Base-by-base conservation (phyloP, 2,797 vertebrate species). In the Halcyon chelicuti region DNA sequence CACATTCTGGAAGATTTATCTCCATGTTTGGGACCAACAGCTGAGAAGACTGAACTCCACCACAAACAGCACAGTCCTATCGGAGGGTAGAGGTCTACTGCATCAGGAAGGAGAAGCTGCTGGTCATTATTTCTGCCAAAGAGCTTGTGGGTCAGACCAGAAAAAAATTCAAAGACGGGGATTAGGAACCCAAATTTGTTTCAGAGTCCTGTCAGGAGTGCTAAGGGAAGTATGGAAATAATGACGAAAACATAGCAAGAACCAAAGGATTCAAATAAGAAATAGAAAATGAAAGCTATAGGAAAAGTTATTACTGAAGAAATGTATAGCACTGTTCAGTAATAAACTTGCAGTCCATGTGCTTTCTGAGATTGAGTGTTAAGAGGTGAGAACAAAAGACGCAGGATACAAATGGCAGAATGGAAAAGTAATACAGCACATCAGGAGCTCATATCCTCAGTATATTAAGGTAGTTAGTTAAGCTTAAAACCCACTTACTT, bases 31-130 rank as follows among this genome's bases (percentile, higher is more conserved):
- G 25, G n/a, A 73, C 25, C 1, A 3, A 19, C 28, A 81, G 8
- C n/a, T 70, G 25, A 81, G 54, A 68, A 76, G n/a, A 42, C 3
- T 37, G 40, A 78, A 15, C 33, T 61, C 40, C 0, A 0, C 33
- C 18, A 75, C 33, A 75, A 55, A 46, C 3, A 63, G 5, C 28
- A 42, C 0, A 0, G 13, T 77, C 12, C 14, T 11, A 7, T 33
- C 28, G 21, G 23, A 37, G 15, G 4, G 13, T 9, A 82, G 20
- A 78, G 15, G 7, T 70, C 20, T 74, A 15, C 17, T 88, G 33
- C 40, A 73, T n/a, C 35, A 65, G 23, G 26, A 93, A 70, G 11
- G 14, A 51, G 29, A 77, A 68, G 26, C 5, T 54, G 16, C 39
- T 1, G 0, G 14, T 66, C 31, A 10, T 55, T 57, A 49, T 74